Evolutionary conservation across 2,797 vertebrate species (phyloP).

Genomic region (Bryconaethiops microstoma): DNA sequence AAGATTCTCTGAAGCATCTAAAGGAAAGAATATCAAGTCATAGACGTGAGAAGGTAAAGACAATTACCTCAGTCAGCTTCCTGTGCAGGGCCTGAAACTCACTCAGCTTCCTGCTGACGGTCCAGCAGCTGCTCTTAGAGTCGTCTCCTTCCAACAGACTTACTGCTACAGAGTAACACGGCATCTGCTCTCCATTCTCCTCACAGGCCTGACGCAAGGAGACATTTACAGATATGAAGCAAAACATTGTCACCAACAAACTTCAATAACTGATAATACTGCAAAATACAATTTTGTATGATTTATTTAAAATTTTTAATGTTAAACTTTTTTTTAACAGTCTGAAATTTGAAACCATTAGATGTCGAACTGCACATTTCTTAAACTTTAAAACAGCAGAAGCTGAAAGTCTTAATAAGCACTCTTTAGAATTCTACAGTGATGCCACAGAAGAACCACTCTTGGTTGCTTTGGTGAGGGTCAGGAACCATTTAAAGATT

Average conservation of each 20-base stretch:
- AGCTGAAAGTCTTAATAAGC: too few species aligned
- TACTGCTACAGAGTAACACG: slow-evolving; percentile 89
- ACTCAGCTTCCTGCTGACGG: slow-evolving; percentile 89
- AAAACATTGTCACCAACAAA: not conserved
- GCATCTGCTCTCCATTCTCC: slow-evolving; percentile 92
- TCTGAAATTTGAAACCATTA: too few species aligned
- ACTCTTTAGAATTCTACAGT: too few species aligned
- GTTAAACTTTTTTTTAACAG: too few species aligned
- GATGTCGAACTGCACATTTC: too few species aligned
- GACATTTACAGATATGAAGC: not conserved
- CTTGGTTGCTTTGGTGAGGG: too few species aligned
- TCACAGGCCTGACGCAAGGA: slow-evolving; percentile 83
- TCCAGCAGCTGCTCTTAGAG: slow-evolving; percentile 86
- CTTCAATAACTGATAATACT: too few species aligned
- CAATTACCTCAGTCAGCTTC: slow-evolving; percentile 93
- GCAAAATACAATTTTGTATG: too few species aligned
- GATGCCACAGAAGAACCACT: too few species aligned
- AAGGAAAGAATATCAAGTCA: not conserved
- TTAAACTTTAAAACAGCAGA: too few species aligned
- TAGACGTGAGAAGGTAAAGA: not conserved
- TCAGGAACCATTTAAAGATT: too few species aligned
- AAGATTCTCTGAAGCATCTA: not conserved
- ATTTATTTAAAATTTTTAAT: too few species aligned
- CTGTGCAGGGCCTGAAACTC: slow-evolving; percentile 96
- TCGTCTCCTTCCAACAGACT: slow-evolving; percentile 87